Evolutionary conservation across 2,797 vertebrate genomes (phyloP), one percentile per base, ranked within the genome.

Genomic region (Hyperoplus immaculatus): DNA sequence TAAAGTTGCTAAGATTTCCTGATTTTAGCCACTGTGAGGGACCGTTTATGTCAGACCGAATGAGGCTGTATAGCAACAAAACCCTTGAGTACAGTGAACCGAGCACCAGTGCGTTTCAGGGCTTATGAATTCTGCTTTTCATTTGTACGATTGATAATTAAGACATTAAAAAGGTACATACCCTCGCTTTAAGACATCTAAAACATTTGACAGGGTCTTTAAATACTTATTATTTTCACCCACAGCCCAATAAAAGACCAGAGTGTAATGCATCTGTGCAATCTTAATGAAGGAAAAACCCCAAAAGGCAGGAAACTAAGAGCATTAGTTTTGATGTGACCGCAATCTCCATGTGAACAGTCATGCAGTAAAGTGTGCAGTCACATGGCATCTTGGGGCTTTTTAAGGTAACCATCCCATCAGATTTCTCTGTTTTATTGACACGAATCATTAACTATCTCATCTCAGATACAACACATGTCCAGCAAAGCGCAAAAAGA

Each of bases 401-500:
- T 78, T 68, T 64, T 11, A 76, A 90, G 74, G 72, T 80, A 86
- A 80, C 77, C 81, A 78, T 49, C 46, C 51, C 6, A 5, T 84
- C 80, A 86, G 78, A 87, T 91, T 91, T 92, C 82, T 92, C 80
- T 84, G 87, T 92, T 96, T 96, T 96, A 96, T 95, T 95, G 96
- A 96, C 91, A 97, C 95, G 78, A 93, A 94, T 93, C 84, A 87
- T 94, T 91, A 96, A 97, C 96, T 96, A 98, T 95, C 79, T 96
- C 95, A 96, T 94, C 73, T 96, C 96, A 96, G 93, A 93, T 95
- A 99, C 92, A 95, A 94, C 92, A 95, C 96, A 93, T 95, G 95
- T 95, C 95, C 96, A 97, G 93, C 96, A 94, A 96, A 96, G 96
- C 95, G 96, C 95, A 95, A 93, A 97, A 93, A 92, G 93, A 95